phyloP scores from a whole-genome alignment of 2,888 invertebrate genomes.

The Lochmaea capreae region DNA sequence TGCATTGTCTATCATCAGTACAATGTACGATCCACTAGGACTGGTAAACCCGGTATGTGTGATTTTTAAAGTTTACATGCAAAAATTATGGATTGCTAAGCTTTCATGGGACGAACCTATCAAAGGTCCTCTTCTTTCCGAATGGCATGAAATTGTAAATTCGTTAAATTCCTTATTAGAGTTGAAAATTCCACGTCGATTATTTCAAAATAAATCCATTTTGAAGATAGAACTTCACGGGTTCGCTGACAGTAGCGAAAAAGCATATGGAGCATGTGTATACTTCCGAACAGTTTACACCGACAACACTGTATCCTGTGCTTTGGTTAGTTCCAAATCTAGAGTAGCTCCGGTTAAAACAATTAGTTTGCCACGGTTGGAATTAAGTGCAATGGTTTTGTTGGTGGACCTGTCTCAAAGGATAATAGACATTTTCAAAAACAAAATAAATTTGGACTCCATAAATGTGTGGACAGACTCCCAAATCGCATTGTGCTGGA shows the following conservation, averaged over 20 bases:
- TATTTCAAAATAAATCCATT: not conserved
- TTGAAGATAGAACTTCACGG: conserved; percentile 23
- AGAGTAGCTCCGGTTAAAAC: conserved; percentile 24
- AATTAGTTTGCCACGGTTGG: conserved; percentile 23
- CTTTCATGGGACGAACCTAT: conserved; percentile 26
- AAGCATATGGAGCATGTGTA: conserved; percentile 22
- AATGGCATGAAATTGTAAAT: not conserved
- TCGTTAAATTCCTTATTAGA: not conserved
- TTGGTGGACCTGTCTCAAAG: conserved; percentile 17
- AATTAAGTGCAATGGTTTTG: conserved; percentile 20
- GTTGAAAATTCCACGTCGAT: conserved; percentile 7
- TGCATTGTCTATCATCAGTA: conserved; percentile 10
- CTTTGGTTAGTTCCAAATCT: too few species aligned
- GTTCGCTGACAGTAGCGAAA: conserved; percentile 16
- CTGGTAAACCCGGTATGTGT: conserved; percentile 13
- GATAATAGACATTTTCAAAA: not conserved
- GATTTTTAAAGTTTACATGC: conserved; percentile 20
- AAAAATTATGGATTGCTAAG: conserved; percentile 26
- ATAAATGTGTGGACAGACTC: too few species aligned
- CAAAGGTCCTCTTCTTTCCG: not conserved
- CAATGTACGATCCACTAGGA: not conserved
- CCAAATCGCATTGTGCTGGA: too few species aligned
- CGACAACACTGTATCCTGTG: too few species aligned
- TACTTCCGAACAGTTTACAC: conserved; percentile 16
- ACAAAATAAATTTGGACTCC: too few species aligned